Evolutionary conservation across 2,113 vertebrate genomes (phyloP), one percentile per base, ranked within the genome.

Genomic region (cat (Felis catus)): DNA sequence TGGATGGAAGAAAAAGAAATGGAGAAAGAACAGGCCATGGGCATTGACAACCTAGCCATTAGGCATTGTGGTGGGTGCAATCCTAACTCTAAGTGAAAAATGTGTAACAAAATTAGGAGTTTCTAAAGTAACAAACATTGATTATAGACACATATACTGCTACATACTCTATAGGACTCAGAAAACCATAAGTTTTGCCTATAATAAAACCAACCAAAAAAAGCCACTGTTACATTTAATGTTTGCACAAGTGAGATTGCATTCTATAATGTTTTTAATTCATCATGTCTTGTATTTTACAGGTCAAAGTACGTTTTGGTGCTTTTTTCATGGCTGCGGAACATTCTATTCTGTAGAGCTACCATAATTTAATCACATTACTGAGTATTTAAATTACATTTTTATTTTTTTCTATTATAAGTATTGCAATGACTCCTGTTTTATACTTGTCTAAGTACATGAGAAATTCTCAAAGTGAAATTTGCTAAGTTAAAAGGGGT

Each of bases 241-340:
- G 53, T 58, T 92, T 78, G 36, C 70, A 94, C 81, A 96, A 97
- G 70, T n/a, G 27, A 61, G 53, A 73, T 95, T 91, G 14, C 16
- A 71, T 21, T 89, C 33, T 73, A 71, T 73, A 83, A 88, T 63
- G 80, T 45, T 97, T 97, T 83, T 82, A 96, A 96, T 94, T 84
- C 5, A 29, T 89, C 87, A 88, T 23, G 45, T 85, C 94, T 90
- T 93, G 21, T 63, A 79, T 96, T 95, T 95, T 55, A 78, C 39
- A 55, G 53, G 19, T 94, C 89, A 92, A 96, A 73, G n/a, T 83
- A 89, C 18, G 65, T 92, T 84, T 81, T 84, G 58, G 53, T 33
- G 89, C 61, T 73, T 63, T 68, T 92, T 94, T 55, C 45, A 58
- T 55, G 65, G 29, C 39, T 45, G 4, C 27, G 55, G 79, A 87